A percentile compares a stretch with the other conserved stretches of the same genome.
Evolutionary conservation across 2,888 invertebrate genomes (phyloP).

Genomic region (Agrochola lychnidis): DNA sequence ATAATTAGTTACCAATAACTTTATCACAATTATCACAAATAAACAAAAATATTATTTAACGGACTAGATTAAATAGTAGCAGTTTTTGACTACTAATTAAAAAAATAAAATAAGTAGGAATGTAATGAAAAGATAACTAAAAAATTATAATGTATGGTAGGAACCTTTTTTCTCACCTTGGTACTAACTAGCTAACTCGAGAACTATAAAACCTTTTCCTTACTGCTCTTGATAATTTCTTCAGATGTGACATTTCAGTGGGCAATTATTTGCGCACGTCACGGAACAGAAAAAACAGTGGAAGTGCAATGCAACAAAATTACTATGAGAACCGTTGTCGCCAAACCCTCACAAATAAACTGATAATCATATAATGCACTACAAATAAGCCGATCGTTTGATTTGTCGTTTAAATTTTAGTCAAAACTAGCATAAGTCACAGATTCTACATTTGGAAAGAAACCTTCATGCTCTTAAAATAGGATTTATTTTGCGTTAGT

Average conservation of each 20-base stretch:
- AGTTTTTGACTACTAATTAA: neutral
- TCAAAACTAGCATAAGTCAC: too few species aligned
- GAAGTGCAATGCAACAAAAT: too few species aligned
- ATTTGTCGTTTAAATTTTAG: too few species aligned
- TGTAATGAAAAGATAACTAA: neutral
- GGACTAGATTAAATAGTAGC: neutral
- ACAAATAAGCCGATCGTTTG: too few species aligned
- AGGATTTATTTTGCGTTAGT: too few species aligned
- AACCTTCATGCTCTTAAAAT: too few species aligned
- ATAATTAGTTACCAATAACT: slow-evolving; percentile 20
- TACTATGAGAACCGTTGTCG: too few species aligned
- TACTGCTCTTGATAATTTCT: neutral
- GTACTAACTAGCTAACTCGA: neutral
- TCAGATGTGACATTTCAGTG: slow-evolving; percentile 29
- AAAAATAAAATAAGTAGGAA: neutral
- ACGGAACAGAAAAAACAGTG: too few species aligned
- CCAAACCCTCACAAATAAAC: too few species aligned
- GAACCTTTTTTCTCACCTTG: neutral
- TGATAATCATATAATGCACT: too few species aligned
- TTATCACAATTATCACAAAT: slow-evolving; percentile 7
- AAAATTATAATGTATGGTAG: neutral
- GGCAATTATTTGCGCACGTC: slow-evolving; percentile 13
- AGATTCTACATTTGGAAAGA: too few species aligned
- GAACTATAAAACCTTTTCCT: neutral
- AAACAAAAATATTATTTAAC: slow-evolving; percentile 17